These are phyloP conservation scores for Aplodontia rufa DNA, from an alignment of 2,113 vertebrate genomes.

Conservation along the genomic window DNA sequence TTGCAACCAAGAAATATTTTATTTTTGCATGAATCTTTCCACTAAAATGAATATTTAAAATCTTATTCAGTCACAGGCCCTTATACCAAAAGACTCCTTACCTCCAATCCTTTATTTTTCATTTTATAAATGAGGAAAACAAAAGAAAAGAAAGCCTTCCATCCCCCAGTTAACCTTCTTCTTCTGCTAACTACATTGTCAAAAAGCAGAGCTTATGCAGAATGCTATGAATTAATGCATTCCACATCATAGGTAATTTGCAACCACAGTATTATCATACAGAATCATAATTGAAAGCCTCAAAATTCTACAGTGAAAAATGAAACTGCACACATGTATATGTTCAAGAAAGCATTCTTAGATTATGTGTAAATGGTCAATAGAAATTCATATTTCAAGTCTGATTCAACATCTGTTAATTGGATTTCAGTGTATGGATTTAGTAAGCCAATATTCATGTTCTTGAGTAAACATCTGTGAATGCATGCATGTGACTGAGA, in stretches of 20 bases:
- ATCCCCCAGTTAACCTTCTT: neutral
- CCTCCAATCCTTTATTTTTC: neutral
- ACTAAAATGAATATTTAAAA: slow-evolving; percentile 7
- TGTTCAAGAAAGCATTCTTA: slow-evolving; percentile 14
- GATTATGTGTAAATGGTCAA: slow-evolving; percentile 37
- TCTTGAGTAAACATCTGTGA: slow-evolving; percentile 60
- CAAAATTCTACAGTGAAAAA: slow-evolving; percentile 12
- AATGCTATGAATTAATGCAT: neutral
- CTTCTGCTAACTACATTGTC: neutral
- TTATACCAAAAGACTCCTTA: neutral
- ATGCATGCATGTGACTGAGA: neutral
- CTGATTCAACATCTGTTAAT: slow-evolving; percentile 53
- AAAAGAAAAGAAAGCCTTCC: neutral
- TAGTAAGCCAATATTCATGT: slow-evolving; percentile 38
- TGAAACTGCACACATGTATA: neutral
- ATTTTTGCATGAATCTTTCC: neutral
- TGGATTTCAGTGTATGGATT: slow-evolving; percentile 60
- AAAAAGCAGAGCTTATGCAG: neutral
- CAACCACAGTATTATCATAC: neutral
- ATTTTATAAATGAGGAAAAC: neutral
- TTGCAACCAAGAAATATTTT: neutral
- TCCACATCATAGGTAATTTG: neutral
- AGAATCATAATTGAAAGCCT: slow-evolving; percentile 14
- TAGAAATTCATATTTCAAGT: slow-evolving; percentile 48
- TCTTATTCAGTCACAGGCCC: neutral